phyloP scores from a whole-genome alignment of 2,888 invertebrate species.

The Allacma fusca region DNA sequence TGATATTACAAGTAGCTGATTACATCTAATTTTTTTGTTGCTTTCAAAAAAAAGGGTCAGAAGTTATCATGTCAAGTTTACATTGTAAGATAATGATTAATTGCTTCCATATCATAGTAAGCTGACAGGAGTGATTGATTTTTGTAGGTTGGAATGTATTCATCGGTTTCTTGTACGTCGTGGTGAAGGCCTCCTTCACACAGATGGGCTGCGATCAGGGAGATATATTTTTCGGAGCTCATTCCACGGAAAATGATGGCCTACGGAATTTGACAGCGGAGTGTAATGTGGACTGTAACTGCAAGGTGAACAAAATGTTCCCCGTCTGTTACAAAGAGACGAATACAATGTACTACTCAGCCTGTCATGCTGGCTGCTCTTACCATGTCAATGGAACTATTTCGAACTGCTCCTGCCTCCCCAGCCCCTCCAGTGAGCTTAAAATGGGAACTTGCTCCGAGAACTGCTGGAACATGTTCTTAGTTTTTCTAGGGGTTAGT shows the following conservation, averaged over 20 bases:
- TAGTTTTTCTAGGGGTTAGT: slow-evolving; percentile 62
- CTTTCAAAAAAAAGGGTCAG: too few relatives aligned
- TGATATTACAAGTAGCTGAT: too few relatives aligned
- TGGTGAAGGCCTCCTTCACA: slow-evolving; percentile 66
- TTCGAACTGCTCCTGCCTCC: slow-evolving; percentile 62
- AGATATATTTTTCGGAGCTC: slow-evolving; percentile 42
- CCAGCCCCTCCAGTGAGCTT: slow-evolving; percentile 63
- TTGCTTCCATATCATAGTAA: background rate
- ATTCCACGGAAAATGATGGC: slow-evolving; percentile 43
- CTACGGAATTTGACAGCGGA: slow-evolving; percentile 65
- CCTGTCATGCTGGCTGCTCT: slow-evolving; percentile 78
- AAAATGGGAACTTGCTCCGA: slow-evolving; percentile 69
- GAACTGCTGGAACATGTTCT: slow-evolving; percentile 67
- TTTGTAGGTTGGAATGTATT: slow-evolving; percentile 71
- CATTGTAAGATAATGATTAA: background rate
- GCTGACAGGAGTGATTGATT: background rate
- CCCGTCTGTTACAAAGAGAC: slow-evolving; percentile 72
- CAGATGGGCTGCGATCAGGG: slow-evolving; percentile 60
- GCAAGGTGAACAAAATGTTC: slow-evolving; percentile 70
- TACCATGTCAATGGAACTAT: slow-evolving; percentile 65
- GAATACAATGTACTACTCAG: slow-evolving; percentile 73
- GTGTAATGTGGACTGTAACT: slow-evolving; percentile 72
- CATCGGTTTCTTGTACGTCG: slow-evolving; percentile 69
- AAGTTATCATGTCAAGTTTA: background rate
- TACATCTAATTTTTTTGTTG: too few relatives aligned